These are phyloP conservation scores for Orthosia cruda DNA, from an alignment of 2,888 invertebrate genomes.

Conservation along the genomic window DNA sequence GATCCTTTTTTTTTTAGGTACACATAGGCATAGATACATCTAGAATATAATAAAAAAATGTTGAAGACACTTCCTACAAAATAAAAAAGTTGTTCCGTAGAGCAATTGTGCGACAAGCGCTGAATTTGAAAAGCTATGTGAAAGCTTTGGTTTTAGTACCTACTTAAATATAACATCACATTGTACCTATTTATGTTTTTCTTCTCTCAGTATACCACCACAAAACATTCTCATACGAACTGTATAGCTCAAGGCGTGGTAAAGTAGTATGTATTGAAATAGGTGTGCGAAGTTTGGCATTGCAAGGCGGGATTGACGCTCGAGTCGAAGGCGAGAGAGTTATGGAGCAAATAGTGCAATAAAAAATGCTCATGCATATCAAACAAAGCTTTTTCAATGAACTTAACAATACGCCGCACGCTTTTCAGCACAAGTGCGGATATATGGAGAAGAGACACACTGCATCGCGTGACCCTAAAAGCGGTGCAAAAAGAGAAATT, in stretches of 20 bases:
- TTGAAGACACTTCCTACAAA: constrained; percentile 8
- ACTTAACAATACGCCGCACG: too few species aligned
- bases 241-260: neutral
- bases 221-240: neutral
- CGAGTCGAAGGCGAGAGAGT: neutral
- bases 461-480: neutral
- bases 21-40: neutral
- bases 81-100: constrained; percentile 35
- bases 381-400: neutral
- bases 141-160: constrained; percentile 22
- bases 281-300: neutral
- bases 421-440: neutral
- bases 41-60: neutral
- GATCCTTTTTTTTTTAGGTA: neutral
- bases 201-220: neutral
- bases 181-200: neutral
- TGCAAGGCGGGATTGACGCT: neutral
- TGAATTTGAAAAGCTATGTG: constrained; percentile 50
- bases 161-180: constrained; percentile 14
- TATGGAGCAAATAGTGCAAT: neutral
- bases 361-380: neutral
- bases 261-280: too few species aligned
- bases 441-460: neutral
- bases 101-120: constrained; percentile 22
- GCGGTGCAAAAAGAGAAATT: neutral